phyloP scores from a whole-genome alignment of 64 coral and sea anemone genomes.

The Montipora foliosa region DNA sequence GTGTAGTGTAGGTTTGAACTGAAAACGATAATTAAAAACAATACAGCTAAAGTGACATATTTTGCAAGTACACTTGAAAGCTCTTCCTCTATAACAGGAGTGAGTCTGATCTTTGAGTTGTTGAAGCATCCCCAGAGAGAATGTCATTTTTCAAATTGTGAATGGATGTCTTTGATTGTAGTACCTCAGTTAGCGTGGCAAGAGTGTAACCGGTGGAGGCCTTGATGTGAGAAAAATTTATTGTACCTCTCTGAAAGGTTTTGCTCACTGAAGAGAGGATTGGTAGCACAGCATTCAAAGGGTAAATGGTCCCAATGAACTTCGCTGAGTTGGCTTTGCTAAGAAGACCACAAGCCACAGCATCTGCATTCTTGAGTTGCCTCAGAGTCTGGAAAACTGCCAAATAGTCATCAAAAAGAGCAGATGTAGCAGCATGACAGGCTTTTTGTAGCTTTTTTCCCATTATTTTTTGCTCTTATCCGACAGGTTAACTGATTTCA shows the following conservation, averaged over 20 bases:
- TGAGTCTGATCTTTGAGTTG: slow-evolving; percentile 4
- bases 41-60: neutral
- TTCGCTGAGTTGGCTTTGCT: slow-evolving; percentile 43
- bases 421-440: slow-evolving; percentile 58
- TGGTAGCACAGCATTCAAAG: slow-evolving; percentile 44
- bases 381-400: slow-evolving; percentile 39
- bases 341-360: slow-evolving; percentile 62
- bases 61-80: slow-evolving; percentile 44
- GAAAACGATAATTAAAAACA: no score
- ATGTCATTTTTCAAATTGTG: slow-evolving; percentile 46
- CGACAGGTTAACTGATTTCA: neutral
- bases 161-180: slow-evolving; percentile 28
- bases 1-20: no score
- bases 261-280: slow-evolving; percentile 66
- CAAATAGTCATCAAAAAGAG: slow-evolving; percentile 28
- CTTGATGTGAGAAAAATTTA: slow-evolving; percentile 63
- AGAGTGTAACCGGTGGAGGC: slow-evolving; percentile 41
- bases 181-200: slow-evolving; percentile 26
- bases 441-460: slow-evolving; percentile 23
- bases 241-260: slow-evolving; percentile 50
- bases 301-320: slow-evolving; percentile 47
- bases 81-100: slow-evolving; percentile 25
- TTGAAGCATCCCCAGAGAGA: slow-evolving; percentile 27
- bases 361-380: slow-evolving; percentile 49
- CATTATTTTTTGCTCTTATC: slow-evolving; percentile 31